Evolutionary conservation across 1,140 invertebrate species (phyloP).

Genomic region (Drosophila murphyi): DNA sequence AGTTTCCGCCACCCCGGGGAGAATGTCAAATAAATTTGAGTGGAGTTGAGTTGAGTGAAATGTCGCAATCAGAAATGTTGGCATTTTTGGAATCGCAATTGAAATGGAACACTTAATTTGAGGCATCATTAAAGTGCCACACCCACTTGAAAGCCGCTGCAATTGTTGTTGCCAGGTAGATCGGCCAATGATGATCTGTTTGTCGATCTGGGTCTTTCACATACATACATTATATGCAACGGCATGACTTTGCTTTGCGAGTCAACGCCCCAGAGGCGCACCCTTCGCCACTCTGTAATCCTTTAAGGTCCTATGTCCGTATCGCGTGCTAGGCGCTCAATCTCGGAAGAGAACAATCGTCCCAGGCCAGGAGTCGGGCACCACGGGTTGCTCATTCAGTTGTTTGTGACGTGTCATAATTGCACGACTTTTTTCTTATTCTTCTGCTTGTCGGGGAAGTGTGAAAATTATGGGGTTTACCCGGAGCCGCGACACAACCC

Average conservation of each 20-base stretch:
- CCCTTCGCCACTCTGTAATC: constrained; percentile 59
- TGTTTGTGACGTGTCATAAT: constrained; percentile 72
- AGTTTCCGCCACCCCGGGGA: constrained; percentile 59
- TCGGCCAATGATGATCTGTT: constrained; percentile 17
- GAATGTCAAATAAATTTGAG: constrained; percentile 79
- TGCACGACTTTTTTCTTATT: constrained; percentile 58
- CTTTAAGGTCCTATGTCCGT: constrained; percentile 56
- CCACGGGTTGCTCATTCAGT: constrained; percentile 64
- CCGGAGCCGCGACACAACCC: constrained; percentile 55
- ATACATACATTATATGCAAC: constrained; percentile 42
- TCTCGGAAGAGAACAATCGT: constrained; percentile 39
- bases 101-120: constrained; percentile 69
- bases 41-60: constrained; percentile 33
- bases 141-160: constrained; percentile 52
- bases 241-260: constrained; percentile 69
- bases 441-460: constrained; percentile 46
- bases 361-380: constrained; percentile 36
- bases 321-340: constrained; percentile 70
- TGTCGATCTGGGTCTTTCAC: constrained; percentile 22
- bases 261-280: constrained; percentile 65
- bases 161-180: constrained; percentile 52
- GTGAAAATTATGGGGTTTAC: constrained; percentile 77
- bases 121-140: constrained; percentile 72
- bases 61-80: constrained; percentile 50
- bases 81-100: constrained; percentile 38